A percentile compares a stretch with the other conserved stretches of the same genome.
These are phyloP conservation scores for Norana najaformis DNA, from an alignment of 2,888 invertebrate genomes.

Conservation along the genomic window DNA sequence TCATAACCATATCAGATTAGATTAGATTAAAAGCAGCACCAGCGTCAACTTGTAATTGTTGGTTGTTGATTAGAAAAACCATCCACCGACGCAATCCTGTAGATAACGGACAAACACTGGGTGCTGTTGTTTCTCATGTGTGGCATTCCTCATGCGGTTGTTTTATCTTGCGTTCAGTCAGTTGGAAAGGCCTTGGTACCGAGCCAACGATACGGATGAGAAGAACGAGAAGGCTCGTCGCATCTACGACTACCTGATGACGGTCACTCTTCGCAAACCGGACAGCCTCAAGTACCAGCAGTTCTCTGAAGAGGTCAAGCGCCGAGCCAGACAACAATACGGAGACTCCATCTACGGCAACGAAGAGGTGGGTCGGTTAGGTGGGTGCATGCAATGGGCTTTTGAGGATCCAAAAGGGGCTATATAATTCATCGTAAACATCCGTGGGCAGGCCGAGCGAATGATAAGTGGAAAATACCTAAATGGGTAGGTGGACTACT, in stretches of 20 bases:
- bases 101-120: too few species aligned
- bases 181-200: conserved; percentile 78
- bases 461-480: too few species aligned
- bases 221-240: conserved; percentile 72
- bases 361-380: conserved; percentile 51
- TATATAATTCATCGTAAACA: too few species aligned
- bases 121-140: background rate
- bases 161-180: background rate
- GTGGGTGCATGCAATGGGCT: too few species aligned
- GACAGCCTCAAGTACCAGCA: conserved; percentile 53
- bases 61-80: too few species aligned
- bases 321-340: conserved; percentile 51
- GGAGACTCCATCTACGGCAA: conserved; percentile 54
- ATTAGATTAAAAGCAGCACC: too few species aligned
- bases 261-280: conserved; percentile 58
- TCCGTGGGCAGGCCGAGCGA: too few species aligned
- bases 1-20: too few species aligned
- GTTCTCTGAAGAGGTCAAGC: conserved; percentile 55
- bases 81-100: too few species aligned
- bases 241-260: conserved; percentile 59
- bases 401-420: too few species aligned
- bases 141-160: background rate
- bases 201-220: conserved; percentile 76
- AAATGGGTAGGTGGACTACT: too few species aligned
- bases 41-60: too few species aligned